Base-by-base conservation (phyloP, 2,797 vertebrate genomes). In the Protonibea diacanthus region DNA sequence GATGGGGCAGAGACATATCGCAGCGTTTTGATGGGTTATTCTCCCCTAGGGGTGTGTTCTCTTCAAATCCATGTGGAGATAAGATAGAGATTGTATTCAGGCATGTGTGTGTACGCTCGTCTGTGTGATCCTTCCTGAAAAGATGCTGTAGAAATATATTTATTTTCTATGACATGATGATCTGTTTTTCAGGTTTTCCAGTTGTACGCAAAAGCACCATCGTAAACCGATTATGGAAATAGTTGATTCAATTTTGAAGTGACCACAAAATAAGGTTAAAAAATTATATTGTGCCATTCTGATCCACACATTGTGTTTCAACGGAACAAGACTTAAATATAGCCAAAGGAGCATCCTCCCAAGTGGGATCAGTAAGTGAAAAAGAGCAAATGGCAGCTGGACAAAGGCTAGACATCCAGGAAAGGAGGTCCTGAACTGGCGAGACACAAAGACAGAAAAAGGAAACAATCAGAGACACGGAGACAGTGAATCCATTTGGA, bases 381-480 rank as follows among this genome's bases (percentile, higher is more conserved):
- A 38, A 63, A 74, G 65, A 57, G 72, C 68, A 74, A 82, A 71
- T 20, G 13, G 83, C 86, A 88, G 84, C 85, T 79, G 84, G 77
- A 88, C 73, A 86, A 87, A 81, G 48, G 33, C 80, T 29, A 82
- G 84, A 87, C 86, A 74, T 85, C 55, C 84, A 82, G 81, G 72
- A 91, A 63, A 76, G 65, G 71, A 91, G 83, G 85, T 78, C 78
- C 82, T 85, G 83, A 58, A 88, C 86, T 49, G 88, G 76, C 80
- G 73, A 89, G 91, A 94, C 89, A 84, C 71, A 83, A 86, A 89
- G 82, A 77, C 56, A 68, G 84, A 83, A 86, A 78, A 81, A 52
- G 61, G 59, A 81, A 88, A 89, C 88, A 91, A 91, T 89, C 82
- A 66, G 76, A 83, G 66, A 74, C 76, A 64, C 45, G 64, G 81